Conservation (phyloP, 2,888 invertebrate genomes). For the Euplexia lucipara region DNA sequence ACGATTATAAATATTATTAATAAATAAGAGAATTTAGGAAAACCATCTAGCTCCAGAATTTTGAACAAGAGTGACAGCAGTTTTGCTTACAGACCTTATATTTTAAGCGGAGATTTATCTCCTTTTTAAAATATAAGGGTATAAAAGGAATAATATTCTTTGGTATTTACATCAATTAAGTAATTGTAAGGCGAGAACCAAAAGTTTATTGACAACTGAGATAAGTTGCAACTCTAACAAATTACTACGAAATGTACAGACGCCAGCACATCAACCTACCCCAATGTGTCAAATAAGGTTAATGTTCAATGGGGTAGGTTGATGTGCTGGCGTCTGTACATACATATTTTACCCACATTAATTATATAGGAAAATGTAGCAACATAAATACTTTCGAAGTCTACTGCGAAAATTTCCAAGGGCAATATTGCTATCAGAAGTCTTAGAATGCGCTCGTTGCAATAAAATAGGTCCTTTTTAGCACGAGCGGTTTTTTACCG, state of each 20-base stretch:
- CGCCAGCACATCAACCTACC: too few relatives aligned
- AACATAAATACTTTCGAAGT: background rate
- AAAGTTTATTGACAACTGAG: slow-evolving; percentile 26
- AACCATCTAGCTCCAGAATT: background rate
- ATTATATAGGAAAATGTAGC: slow-evolving; percentile 9
- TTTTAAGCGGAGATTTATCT: background rate
- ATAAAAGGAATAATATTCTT: too few relatives aligned
- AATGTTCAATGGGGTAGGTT: too few relatives aligned
- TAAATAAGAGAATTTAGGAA: background rate
- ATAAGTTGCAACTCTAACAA: slow-evolving; percentile 3
- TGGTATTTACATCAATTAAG: too few relatives aligned
- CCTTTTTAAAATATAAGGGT: background rate
- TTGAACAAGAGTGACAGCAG: background rate
- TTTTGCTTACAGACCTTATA: background rate
- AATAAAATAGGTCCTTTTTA: background rate
- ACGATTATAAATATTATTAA: too few relatives aligned
- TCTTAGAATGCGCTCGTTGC: slow-evolving; percentile 33
- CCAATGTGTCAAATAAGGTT: too few relatives aligned
- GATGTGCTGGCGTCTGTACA: too few relatives aligned
- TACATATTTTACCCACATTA: background rate
- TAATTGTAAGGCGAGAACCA: background rate
- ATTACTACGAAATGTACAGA: too few relatives aligned
- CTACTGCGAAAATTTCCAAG: slow-evolving; percentile 8
- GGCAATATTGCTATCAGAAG: slow-evolving; percentile 22
- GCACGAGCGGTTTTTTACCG: too few relatives aligned